Conservation (phyloP, 1,140 invertebrate species). For the Bathynomus jamesi region DNA sequence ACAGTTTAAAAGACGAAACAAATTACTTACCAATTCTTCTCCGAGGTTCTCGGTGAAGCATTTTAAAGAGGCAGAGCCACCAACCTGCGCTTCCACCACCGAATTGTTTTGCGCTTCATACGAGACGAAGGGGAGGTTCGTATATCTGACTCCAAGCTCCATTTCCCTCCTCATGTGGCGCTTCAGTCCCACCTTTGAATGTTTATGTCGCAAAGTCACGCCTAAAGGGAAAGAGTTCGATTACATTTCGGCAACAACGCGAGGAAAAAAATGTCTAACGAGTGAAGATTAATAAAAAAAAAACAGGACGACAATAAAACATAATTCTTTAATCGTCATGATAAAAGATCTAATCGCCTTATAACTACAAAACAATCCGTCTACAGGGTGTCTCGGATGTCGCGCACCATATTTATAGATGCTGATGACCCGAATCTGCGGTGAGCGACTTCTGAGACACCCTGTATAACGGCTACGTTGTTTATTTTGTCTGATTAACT, state of each 20-base stretch:
- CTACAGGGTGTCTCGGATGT: too few relatives aligned
- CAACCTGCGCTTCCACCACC: slow-evolving; percentile 7
- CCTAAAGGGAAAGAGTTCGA: not conserved
- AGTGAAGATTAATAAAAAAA: too few relatives aligned
- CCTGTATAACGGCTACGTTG: too few relatives aligned
- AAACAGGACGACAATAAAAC: too few relatives aligned
- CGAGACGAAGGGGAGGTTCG: slow-evolving; percentile 11
- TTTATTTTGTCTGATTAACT: too few relatives aligned
- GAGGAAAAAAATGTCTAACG: too few relatives aligned
- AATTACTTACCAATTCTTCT: slow-evolving; percentile 13
- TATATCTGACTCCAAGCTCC: slow-evolving; percentile 2
- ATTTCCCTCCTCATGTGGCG: slow-evolving; percentile 10
- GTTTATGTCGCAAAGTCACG: not conserved
- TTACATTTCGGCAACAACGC: not conserved
- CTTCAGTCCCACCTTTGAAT: not conserved
- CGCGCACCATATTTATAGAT: too few relatives aligned
- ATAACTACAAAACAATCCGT: too few relatives aligned
- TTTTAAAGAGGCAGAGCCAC: slow-evolving; percentile 5
- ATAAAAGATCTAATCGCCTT: not conserved
- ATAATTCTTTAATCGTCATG: not conserved
- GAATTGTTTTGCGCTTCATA: slow-evolving; percentile 15
- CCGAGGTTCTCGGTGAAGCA: slow-evolving; percentile 13
- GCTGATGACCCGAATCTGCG: too few relatives aligned
- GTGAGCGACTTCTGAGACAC: too few relatives aligned
- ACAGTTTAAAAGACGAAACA: too few relatives aligned